Conservation (phyloP, 1,140 invertebrate genomes). For the Dryas iulia region DNA sequence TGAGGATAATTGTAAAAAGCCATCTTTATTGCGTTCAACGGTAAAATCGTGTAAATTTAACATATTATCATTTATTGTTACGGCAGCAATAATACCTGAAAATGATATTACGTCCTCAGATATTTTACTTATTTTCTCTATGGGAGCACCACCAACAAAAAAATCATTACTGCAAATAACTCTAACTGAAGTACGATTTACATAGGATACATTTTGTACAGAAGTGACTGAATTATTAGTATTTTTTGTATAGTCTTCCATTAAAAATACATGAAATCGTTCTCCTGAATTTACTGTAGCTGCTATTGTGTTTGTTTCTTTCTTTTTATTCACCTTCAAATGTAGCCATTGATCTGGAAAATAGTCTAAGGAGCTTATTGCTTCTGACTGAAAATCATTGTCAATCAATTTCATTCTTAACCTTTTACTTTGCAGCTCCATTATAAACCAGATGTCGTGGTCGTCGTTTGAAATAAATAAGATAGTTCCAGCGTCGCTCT, state of each 20-base stretch:
- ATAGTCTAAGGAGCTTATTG: constrained; percentile 50
- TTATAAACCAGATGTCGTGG: constrained; percentile 51
- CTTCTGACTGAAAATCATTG: constrained; percentile 49
- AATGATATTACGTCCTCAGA: constrained; percentile 50
- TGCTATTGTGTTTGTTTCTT: constrained; percentile 53
- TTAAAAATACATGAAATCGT: constrained; percentile 52
- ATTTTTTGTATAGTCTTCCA: constrained; percentile 15
- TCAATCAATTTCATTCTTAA: constrained; percentile 53
- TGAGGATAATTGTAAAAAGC: constrained; percentile 57
- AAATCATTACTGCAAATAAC: constrained; percentile 57
- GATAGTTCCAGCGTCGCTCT: constrained; percentile 51
- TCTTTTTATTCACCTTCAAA: constrained; percentile 51
- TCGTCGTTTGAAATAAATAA: constrained; percentile 46
- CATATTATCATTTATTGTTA: constrained; percentile 49
- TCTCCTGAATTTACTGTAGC: constrained; percentile 56
- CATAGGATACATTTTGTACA: background rate
- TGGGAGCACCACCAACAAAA: constrained; percentile 57
- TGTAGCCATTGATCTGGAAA: constrained; percentile 62
- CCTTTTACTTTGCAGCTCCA: constrained; percentile 54
- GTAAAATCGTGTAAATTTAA: constrained; percentile 56
- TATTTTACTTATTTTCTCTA: constrained; percentile 37
- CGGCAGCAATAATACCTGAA: constrained; percentile 50
- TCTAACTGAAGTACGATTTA: background rate
- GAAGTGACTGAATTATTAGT: background rate
- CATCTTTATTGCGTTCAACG: constrained; percentile 51